Evolutionary conservation across 2,113 vertebrate genomes (phyloP).

Genomic region (Empidonax alnorum): DNA sequence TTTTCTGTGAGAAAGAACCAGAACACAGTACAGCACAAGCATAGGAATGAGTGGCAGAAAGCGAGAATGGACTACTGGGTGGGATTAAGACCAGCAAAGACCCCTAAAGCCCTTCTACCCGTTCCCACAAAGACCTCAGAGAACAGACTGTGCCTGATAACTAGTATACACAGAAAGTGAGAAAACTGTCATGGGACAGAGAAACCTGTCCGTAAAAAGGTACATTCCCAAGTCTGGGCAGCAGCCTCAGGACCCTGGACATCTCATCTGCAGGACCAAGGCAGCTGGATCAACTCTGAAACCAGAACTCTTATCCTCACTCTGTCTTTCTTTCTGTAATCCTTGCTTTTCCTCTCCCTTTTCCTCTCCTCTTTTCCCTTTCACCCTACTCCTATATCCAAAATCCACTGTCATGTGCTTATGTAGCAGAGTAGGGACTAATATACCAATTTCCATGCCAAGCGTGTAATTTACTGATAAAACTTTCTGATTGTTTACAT

Average conservation of each 20-base stretch:
- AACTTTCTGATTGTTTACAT: not conserved
- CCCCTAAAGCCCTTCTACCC: not conserved
- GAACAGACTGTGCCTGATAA: not conserved
- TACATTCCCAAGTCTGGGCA: not conserved
- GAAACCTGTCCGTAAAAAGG: not conserved
- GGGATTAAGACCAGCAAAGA: not conserved
- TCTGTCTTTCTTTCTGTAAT: not conserved
- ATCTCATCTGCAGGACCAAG: not conserved
- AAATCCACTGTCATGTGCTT: not conserved
- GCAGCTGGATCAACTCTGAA: not conserved
- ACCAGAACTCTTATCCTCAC: not conserved
- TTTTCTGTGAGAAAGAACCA: not conserved
- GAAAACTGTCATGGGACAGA: not conserved
- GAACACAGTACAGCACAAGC: not conserved
- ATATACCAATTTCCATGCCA: not conserved
- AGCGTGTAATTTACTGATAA: not conserved
- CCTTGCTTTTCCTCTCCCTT: not conserved
- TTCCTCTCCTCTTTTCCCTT: not conserved
- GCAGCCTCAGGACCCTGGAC: not conserved
- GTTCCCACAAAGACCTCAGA: not conserved
- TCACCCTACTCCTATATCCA: not conserved
- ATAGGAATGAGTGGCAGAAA: not conserved
- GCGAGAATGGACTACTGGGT: not conserved
- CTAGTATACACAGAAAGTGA: not conserved
- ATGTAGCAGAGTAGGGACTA: not conserved